These are phyloP conservation scores for Mico argentatus DNA, from an alignment of 2,797 vertebrate genomes.

Conservation along the genomic window DNA sequence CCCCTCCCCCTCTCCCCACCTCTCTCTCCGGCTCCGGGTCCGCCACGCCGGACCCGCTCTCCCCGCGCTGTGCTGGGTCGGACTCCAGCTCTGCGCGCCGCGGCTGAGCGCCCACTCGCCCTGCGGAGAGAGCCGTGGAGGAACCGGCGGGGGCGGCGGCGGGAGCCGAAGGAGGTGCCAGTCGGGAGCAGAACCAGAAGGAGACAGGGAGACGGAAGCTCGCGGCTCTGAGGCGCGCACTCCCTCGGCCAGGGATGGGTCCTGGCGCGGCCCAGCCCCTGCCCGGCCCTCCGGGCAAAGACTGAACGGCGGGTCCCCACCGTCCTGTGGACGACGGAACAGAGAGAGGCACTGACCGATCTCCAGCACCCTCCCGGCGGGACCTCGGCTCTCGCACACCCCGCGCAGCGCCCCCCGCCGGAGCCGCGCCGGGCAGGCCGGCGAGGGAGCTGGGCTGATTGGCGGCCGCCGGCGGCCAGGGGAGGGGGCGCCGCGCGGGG, in stretches of 20 bases:
- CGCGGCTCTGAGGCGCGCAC: neutral
- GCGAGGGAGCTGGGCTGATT: constrained; percentile 62
- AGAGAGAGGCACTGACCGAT: neutral
- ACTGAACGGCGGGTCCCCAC: constrained; percentile 29
- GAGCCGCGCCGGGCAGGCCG: constrained; percentile 32
- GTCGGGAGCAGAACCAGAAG: constrained; percentile 6
- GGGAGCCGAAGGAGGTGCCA: constrained; percentile 52
- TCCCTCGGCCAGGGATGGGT: constrained; percentile 84
- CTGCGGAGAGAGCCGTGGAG: neutral
- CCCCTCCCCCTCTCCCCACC: constrained; percentile 28
- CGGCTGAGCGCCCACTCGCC: constrained; percentile 70
- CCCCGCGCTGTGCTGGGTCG: constrained; percentile 49
- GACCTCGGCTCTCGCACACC: constrained; percentile 49
- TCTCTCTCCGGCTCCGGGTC: constrained; percentile 50
- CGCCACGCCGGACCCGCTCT: constrained; percentile 58
- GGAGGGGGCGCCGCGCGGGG: constrained; percentile 74
- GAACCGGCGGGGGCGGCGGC: constrained; percentile 55
- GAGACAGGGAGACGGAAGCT: constrained; percentile 19
- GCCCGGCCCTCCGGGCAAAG: constrained; percentile 53
- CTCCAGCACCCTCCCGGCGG: neutral
- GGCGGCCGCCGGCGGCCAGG: constrained; percentile 74
- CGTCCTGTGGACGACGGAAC: neutral
- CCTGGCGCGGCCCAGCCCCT: constrained; percentile 79
- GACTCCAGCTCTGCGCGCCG: constrained; percentile 76
- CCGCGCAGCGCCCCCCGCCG: constrained; percentile 54